Evolutionary conservation across 2,888 invertebrate species (phyloP), one percentile per base, ranked within the genome.

Genomic region (Clistopyga incitator): DNA sequence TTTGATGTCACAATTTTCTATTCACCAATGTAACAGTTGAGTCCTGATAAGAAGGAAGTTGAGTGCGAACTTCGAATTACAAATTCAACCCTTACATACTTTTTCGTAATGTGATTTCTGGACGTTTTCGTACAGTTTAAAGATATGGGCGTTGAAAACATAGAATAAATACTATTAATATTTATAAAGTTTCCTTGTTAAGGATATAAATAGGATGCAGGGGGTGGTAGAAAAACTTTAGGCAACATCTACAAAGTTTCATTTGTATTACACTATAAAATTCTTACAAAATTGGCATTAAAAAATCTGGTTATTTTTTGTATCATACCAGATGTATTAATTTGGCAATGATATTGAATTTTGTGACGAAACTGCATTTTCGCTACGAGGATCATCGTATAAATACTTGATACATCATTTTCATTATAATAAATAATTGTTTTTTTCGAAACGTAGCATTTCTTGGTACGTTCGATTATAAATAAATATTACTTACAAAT

Each of bases 401-500:
- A 47, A 79, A 76, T 68, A 54, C 47, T 74, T 6, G 18, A 45
- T 38, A 13, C 72, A 54, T 34, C 10, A 25, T 71, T 71, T 20
- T 54, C 54, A 15, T 47, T 78, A 65, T 47, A 80, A 86, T 85
- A 85, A 86, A 85, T 85, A 82, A 82, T 76, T 77, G 67, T 72
- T 71, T 8, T 79, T 52, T 61, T 34, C 6, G 18, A 77, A 76
- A 54, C 42, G 52, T 84, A 81, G 80, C 81, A 78, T 67, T 64
- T 64, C 54, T 82, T 71, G 70, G 59, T 78, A 81, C 74, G 47
- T 84, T 72, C 15, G 25, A 68, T 68, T 65, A 70, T 71, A 59
- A 85, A 85, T 85, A 85, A 82, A 84, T 83, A 85, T 80, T 67
- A 78, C 52, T 72, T 80, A 84, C 59, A 80, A 82, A 83, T 77